These are phyloP conservation scores for Agelastica alni DNA, from an alignment of 2,888 invertebrate species.

Conservation along the genomic window DNA sequence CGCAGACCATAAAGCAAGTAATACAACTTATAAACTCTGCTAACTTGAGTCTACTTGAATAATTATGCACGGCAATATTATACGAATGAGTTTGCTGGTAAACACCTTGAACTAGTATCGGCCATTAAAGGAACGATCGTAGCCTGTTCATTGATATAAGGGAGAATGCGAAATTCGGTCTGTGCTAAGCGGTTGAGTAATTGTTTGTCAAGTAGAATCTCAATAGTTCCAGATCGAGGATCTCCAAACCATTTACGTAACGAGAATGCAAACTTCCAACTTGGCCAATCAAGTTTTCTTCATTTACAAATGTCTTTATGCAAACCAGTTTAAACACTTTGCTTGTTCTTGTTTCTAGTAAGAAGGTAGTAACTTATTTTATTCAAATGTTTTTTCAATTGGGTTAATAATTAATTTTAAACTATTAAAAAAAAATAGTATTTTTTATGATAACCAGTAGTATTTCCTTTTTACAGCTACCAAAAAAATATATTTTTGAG, in stretches of 20 bases:
- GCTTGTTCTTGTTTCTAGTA: not conserved
- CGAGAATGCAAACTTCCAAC: conserved; percentile 13
- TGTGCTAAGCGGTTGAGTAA: conserved; percentile 13
- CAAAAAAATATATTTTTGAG: no score
- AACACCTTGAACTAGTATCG: not conserved
- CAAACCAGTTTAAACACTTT: conserved; percentile 16
- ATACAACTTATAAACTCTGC: no score
- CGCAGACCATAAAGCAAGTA: no score
- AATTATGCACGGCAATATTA: not conserved
- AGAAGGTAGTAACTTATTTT: no score
- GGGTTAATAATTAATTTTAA: no score
- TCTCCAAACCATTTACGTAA: conserved; percentile 10
- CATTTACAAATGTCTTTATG: conserved; percentile 19
- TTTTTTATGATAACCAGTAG: no score
- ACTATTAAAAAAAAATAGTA: no score
- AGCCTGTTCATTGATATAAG: not conserved
- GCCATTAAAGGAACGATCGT: not conserved
- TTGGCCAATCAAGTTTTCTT: conserved; percentile 19
- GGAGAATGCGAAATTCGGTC: conserved; percentile 2
- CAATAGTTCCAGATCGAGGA: conserved; percentile 7
- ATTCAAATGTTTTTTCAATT: no score
- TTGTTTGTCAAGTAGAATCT: conserved; percentile 14
- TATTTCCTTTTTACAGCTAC: no score
- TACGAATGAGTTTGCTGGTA: not conserved
- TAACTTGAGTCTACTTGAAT: no score